These are phyloP conservation scores for Oscheius myriophilus DNA, from an alignment of 2,888 invertebrate genomes.

Conservation along the genomic window DNA sequence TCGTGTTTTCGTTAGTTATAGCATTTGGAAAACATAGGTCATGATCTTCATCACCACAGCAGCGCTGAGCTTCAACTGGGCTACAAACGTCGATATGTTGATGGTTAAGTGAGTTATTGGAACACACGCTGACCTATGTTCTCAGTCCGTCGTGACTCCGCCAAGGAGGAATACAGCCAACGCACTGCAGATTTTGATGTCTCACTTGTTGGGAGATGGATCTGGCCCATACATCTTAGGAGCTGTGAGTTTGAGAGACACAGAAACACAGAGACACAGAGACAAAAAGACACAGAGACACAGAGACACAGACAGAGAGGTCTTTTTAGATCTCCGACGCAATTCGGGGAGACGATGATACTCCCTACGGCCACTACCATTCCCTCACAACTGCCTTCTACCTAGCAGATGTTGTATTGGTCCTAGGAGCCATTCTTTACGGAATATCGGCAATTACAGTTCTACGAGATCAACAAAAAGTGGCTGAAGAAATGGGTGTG, in stretches of 20 bases:
- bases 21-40: slow-evolving; percentile 69
- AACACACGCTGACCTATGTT: slow-evolving; percentile 71
- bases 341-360: slow-evolving; percentile 50
- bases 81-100: slow-evolving; percentile 92
- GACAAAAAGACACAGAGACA: not conserved
- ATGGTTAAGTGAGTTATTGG: slow-evolving; percentile 76
- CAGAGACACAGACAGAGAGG: not conserved
- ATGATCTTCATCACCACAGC: slow-evolving; percentile 74
- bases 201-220: slow-evolving; percentile 96
- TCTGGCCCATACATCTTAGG: slow-evolving; percentile 97
- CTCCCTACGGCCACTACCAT: slow-evolving; percentile 38
- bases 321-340: slow-evolving; percentile 58
- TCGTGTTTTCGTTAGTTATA: no score
- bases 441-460: slow-evolving; percentile 51
- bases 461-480: slow-evolving; percentile 41
- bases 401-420: slow-evolving; percentile 46
- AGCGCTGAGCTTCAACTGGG: slow-evolving; percentile 94
- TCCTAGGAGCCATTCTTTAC: slow-evolving; percentile 50
- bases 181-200: slow-evolving; percentile 94
- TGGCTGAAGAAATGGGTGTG: slow-evolving; percentile 51
- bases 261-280: not conserved
- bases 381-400: slow-evolving; percentile 48
- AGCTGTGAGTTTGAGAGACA: slow-evolving; percentile 34
- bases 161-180: slow-evolving; percentile 94
- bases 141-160: slow-evolving; percentile 94